phyloP scores from a whole-genome alignment of 2,888 invertebrate genomes.

The Gari tellinella region DNA sequence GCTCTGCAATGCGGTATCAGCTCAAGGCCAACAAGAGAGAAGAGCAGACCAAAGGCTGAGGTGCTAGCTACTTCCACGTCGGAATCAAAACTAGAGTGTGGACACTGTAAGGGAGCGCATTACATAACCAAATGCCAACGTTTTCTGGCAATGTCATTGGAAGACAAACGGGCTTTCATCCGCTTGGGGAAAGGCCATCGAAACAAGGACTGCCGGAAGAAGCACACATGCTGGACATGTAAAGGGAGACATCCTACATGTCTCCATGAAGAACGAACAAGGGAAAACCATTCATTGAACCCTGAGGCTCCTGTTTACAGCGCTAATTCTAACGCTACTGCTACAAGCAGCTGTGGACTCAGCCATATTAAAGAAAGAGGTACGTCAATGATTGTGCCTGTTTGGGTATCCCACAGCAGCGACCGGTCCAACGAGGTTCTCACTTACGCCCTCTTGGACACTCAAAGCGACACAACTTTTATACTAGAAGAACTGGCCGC shows the following conservation, averaged over 20 bases:
- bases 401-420: conserved; percentile 17
- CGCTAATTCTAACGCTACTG: background rate
- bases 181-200: background rate
- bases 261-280: conserved; percentile 20
- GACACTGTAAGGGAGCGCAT: no score
- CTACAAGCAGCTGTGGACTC: conserved; percentile 3
- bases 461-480: conserved; percentile 52
- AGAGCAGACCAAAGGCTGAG: background rate
- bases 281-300: background rate
- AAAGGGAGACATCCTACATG: conserved; percentile 23
- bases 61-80: no score
- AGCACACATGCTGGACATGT: conserved; percentile 19
- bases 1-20: background rate
- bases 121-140: conserved; percentile 3
- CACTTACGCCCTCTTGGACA: conserved; percentile 45
- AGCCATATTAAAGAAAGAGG: no score
- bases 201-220: conserved; percentile 6
- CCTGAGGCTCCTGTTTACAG: background rate
- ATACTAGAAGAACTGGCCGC: conserved; percentile 23
- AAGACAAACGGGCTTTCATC: no score
- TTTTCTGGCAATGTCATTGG: background rate
- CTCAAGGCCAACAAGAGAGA: background rate
- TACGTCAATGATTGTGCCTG: conserved; percentile 30
- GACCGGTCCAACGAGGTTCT: conserved; percentile 21
- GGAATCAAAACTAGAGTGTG: no score